phyloP scores from a whole-genome alignment of 2,113 vertebrate species.

The Barnardius zonarius region DNA sequence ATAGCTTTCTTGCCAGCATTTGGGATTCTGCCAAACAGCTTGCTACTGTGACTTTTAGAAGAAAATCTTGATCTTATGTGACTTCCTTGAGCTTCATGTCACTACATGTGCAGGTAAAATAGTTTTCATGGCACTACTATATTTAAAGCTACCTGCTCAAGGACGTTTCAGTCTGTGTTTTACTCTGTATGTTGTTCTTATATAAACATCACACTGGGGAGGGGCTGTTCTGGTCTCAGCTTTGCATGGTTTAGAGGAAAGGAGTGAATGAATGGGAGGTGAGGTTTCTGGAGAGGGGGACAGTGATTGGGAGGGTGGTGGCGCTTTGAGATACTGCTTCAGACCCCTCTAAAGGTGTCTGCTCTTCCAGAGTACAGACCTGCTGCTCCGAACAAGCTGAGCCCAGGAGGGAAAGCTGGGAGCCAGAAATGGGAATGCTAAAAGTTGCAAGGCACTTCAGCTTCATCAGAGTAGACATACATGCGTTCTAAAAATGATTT shows the following conservation, averaged over 20 bases:
- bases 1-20: neutral
- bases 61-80: neutral
- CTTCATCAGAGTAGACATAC: neutral
- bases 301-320: neutral
- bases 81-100: neutral
- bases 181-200: neutral
- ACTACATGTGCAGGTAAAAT: neutral
- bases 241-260: neutral
- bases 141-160: neutral
- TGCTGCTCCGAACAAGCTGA: neutral
- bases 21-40: conserved; percentile 18
- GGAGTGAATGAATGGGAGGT: neutral
- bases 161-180: neutral
- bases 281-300: neutral
- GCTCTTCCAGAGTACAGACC: neutral
- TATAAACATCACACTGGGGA: neutral
- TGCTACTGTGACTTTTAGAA: neutral
- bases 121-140: neutral
- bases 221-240: neutral
- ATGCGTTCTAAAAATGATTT: neutral
- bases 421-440: neutral
- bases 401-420: neutral
- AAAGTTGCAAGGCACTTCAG: neutral
- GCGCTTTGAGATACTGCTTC: neutral
- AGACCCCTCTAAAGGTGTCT: neutral